Conservation (phyloP, 2,888 invertebrate species). For the Thecocarcelia acutangulata region DNA sequence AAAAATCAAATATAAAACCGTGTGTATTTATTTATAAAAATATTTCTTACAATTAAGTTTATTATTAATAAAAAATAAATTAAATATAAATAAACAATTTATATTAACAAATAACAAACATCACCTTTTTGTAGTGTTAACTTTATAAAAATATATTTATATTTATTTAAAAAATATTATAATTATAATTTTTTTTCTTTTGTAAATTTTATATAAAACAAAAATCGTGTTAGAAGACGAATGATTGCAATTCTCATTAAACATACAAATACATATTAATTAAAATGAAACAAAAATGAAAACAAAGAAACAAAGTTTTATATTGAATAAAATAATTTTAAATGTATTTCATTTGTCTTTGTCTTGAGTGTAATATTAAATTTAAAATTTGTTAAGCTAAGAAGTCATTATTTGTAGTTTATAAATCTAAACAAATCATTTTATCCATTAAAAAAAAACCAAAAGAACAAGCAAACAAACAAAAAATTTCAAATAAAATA, state of each 20-base stretch:
- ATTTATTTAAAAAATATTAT: constrained; percentile 51
- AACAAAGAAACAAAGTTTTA: constrained; percentile 24
- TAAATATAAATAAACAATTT: constrained; percentile 50
- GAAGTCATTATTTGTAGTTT: constrained; percentile 69
- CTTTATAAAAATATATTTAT: constrained; percentile 42
- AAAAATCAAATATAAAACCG: constrained; percentile 65
- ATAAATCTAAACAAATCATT: constrained; percentile 59
- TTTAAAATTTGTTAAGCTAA: constrained; percentile 68
- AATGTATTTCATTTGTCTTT: constrained; percentile 57
- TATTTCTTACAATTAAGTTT: constrained; percentile 69
- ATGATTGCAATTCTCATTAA: constrained; percentile 34
- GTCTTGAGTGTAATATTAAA: constrained; percentile 68
- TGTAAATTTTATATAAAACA: constrained; percentile 56
- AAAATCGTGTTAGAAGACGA: constrained; percentile 59
- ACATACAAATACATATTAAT: background rate
- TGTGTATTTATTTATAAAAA: constrained; percentile 70
- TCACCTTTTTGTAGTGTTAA: constrained; percentile 59
- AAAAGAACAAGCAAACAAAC: constrained; percentile 42
- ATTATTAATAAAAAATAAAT: constrained; percentile 62
- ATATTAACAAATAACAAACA: constrained; percentile 52
- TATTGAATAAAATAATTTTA: constrained; percentile 19
- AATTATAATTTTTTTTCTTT: constrained; percentile 45
- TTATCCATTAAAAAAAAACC: constrained; percentile 40
- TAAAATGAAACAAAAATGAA: constrained; percentile 17
- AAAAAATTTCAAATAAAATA: constrained; percentile 62